Conservation (phyloP, 2,888 invertebrate genomes). For the Rhimphoctona megacephalus region DNA sequence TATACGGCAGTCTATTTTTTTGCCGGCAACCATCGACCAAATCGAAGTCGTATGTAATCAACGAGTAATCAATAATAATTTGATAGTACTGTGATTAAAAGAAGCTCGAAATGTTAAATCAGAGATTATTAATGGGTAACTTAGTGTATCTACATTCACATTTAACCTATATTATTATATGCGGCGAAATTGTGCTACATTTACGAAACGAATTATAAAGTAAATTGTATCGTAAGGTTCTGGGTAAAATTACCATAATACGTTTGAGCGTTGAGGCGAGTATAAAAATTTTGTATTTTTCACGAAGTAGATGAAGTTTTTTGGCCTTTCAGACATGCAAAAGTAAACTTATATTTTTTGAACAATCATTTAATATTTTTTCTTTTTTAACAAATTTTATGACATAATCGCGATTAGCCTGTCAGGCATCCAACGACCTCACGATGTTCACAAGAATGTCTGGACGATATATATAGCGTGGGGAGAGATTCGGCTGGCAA, state of each 20-base stretch:
- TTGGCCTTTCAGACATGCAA: not conserved
- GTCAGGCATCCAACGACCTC: not conserved
- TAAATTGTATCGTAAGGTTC: not conserved
- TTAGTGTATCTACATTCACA: not conserved
- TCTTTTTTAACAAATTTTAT: not conserved
- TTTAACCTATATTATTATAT: not conserved
- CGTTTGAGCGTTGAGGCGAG: not conserved
- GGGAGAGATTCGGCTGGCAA: slow-evolving; percentile 54
- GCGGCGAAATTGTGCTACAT: not conserved
- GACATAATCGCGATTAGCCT: not conserved
- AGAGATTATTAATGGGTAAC: not conserved
- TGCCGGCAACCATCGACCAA: not conserved
- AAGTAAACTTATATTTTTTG: not conserved
- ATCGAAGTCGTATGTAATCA: not conserved
- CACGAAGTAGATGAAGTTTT: not conserved
- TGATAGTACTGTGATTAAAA: not conserved
- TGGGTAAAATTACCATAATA: not conserved
- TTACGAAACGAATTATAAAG: not conserved
- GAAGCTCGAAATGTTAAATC: not conserved
- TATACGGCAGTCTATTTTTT: not conserved
- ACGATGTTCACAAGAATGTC: slow-evolving; percentile 5
- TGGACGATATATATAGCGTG: not conserved
- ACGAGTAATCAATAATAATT: not conserved
- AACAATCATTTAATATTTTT: not conserved
- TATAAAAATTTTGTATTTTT: not conserved